These are phyloP conservation scores for Chouioia cunea DNA, from an alignment of 2,888 invertebrate genomes.

Conservation along the genomic window DNA sequence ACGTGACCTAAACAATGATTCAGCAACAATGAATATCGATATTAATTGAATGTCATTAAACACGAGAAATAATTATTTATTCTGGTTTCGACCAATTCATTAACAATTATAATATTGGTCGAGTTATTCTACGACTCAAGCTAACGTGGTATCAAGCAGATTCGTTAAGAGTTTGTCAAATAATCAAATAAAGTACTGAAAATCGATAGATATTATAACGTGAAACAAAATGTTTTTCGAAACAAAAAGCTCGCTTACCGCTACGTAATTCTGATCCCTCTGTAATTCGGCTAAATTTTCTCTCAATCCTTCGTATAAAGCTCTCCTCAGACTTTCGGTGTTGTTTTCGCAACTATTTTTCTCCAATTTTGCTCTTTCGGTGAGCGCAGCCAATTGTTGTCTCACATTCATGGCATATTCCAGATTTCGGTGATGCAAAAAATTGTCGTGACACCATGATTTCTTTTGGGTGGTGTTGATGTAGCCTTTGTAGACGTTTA, in stretches of 20 bases:
- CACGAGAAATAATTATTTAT: too few species aligned
- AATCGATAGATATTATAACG: too few species aligned
- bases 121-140: too few species aligned
- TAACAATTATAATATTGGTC: too few species aligned
- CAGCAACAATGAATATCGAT: constrained; percentile 16
- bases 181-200: too few species aligned
- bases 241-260: constrained; percentile 67
- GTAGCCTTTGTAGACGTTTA: constrained; percentile 89
- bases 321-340: constrained; percentile 73
- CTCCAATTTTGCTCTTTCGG: constrained; percentile 63
- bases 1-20: constrained; percentile 70
- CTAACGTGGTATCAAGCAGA: too few species aligned
- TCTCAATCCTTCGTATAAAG: constrained; percentile 85
- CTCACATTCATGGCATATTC: constrained; percentile 84
- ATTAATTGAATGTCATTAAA: constrained; percentile 40
- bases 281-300: constrained; percentile 88
- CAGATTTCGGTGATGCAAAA: constrained; percentile 85
- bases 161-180: constrained; percentile 18
- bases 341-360: constrained; percentile 61
- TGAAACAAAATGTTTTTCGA: constrained; percentile 16
- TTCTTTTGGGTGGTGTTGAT: constrained; percentile 79
- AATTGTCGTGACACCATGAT: constrained; percentile 92
- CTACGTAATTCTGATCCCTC: constrained; percentile 78
- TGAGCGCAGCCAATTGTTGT: constrained; percentile 76
- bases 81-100: too few species aligned